phyloP scores from a whole-genome alignment of 2,888 invertebrate genomes.

The Silvanus unidentatus region DNA sequence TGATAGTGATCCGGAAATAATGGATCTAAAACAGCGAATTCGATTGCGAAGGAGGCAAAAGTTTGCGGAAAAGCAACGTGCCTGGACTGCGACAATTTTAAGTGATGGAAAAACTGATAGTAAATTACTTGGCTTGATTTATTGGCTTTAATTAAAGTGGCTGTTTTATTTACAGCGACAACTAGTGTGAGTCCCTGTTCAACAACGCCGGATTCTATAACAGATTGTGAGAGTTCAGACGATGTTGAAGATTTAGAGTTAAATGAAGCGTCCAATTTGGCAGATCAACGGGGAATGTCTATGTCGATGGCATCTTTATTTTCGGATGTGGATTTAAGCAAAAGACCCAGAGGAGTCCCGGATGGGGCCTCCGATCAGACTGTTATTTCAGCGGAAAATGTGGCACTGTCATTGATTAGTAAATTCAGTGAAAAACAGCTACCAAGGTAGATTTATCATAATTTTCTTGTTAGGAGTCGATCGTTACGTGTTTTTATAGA shows the following conservation, averaged over 20 bases:
- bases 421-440: constrained; percentile 71
- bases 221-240: constrained; percentile 49
- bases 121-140: constrained; percentile 30
- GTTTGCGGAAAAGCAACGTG: constrained; percentile 44
- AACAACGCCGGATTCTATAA: constrained; percentile 46
- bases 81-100: constrained; percentile 36
- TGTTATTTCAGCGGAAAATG: constrained; percentile 67
- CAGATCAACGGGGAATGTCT: constrained; percentile 50
- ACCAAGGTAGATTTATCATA: constrained; percentile 46
- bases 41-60: constrained; percentile 53
- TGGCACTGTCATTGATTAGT: constrained; percentile 69
- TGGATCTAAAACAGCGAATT: constrained; percentile 58
- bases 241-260: constrained; percentile 51
- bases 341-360: constrained; percentile 42
- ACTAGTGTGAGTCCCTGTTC: constrained; percentile 53
- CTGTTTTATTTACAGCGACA: constrained; percentile 37
- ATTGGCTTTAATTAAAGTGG: background rate
- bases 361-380: constrained; percentile 48
- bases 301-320: constrained; percentile 61
- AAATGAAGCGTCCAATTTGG: constrained; percentile 47
- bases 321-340: constrained; percentile 51
- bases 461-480: background rate
- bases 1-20: constrained; percentile 63
- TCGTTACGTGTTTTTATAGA: constrained; percentile 36
- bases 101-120: constrained; percentile 51